phyloP scores from a whole-genome alignment of 2,113 vertebrate species.

The Sorex fumeus region DNA sequence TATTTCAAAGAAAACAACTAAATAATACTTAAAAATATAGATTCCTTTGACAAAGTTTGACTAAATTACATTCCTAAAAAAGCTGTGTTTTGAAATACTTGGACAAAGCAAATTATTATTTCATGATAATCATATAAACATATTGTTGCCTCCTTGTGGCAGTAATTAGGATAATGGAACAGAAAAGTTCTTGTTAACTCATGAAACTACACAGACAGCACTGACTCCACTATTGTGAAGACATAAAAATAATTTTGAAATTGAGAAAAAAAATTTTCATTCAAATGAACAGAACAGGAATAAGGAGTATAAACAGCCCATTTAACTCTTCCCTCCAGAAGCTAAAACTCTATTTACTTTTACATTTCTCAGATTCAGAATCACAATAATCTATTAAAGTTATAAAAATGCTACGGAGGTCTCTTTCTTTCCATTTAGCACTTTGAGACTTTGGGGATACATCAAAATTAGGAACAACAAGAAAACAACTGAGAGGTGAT shows the following conservation, averaged over 20 bases:
- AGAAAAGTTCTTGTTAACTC: neutral
- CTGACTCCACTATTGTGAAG: neutral
- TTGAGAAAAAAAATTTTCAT: conserved; percentile 19
- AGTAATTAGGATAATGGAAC: neutral
- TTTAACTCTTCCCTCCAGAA: conserved; percentile 17
- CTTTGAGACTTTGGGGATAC: neutral
- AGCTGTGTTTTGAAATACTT: neutral
- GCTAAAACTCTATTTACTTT: neutral
- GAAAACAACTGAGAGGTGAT: conserved; percentile 17
- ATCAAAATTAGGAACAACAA: neutral
- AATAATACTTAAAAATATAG: conserved; percentile 40
- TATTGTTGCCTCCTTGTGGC: neutral
- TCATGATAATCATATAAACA: neutral
- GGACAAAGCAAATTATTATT: conserved; percentile 19
- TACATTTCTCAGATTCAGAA: conserved; percentile 32
- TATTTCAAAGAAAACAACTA: conserved; percentile 59
- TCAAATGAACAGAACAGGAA: conserved; percentile 29
- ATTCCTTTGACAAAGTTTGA: neutral
- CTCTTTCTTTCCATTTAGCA: neutral
- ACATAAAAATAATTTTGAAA: conserved; percentile 20
- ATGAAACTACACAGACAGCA: neutral
- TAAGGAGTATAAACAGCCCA: neutral
- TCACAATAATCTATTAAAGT: conserved; percentile 38
- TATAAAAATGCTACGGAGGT: neutral
- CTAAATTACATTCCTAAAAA: conserved; percentile 8